Evolutionary conservation across 2,888 invertebrate species (phyloP).

Genomic region (Hipparchia sbordonii): DNA sequence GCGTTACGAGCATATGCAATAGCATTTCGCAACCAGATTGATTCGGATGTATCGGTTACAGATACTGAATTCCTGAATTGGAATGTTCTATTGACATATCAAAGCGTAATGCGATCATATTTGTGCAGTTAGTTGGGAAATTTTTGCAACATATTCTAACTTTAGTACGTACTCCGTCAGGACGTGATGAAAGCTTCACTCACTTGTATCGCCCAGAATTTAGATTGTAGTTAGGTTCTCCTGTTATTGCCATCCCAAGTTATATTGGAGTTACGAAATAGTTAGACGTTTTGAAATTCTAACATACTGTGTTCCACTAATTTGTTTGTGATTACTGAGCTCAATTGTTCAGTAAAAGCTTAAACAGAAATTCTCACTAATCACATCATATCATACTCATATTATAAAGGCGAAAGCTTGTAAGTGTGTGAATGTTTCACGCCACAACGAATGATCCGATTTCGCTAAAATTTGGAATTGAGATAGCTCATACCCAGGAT

Average conservation of each 20-base stretch:
- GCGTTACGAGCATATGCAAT: conserved; percentile 29
- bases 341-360: not conserved
- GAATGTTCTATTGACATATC: conserved; percentile 13
- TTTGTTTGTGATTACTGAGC: not conserved
- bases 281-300: conserved; percentile 9
- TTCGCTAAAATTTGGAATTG: too few species aligned
- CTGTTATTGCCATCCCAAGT: conserved; percentile 2
- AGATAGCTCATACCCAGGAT: too few species aligned
- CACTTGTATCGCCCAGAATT: conserved; percentile 3
- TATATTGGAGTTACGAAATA: conserved; percentile 8
- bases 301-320: conserved; percentile 1
- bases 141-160: too few species aligned
- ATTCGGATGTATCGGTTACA: conserved; percentile 32
- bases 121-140: not conserved
- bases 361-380: not conserved
- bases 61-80: conserved; percentile 6
- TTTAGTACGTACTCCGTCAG: not conserved
- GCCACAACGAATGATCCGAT: too few species aligned
- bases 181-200: not conserved
- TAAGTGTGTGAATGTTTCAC: too few species aligned
- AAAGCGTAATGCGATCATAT: conserved; percentile 15
- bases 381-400: too few species aligned
- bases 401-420: too few species aligned
- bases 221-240: conserved; percentile 1
- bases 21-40: conserved; percentile 33